A percentile compares a stretch with the other conserved stretches of the same genome.
phyloP scores from a whole-genome alignment of 2,888 invertebrate genomes.

The Timandra comae region DNA sequence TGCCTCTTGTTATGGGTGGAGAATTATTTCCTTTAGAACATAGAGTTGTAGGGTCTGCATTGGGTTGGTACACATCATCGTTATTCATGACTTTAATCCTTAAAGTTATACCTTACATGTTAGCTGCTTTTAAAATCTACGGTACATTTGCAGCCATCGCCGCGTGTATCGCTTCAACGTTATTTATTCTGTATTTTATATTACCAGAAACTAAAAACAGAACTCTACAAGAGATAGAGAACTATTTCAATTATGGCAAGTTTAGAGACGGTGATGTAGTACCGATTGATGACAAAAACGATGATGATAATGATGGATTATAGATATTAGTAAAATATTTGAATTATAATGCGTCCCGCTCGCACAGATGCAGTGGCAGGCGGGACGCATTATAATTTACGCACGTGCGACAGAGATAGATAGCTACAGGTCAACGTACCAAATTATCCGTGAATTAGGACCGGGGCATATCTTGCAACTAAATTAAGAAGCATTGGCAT shows the following conservation, averaged over 20 bases:
- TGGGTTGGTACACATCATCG: slow-evolving; percentile 34
- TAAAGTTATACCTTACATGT: slow-evolving; percentile 34
- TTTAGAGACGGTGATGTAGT: slow-evolving; percentile 1
- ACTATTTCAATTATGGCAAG: slow-evolving; percentile 1
- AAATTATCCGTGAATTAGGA: too few species aligned
- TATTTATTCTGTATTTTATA: slow-evolving; percentile 27
- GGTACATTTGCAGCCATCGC: slow-evolving; percentile 34
- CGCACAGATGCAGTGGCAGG: too few species aligned
- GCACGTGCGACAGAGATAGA: too few species aligned
- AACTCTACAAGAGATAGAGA: slow-evolving; percentile 9
- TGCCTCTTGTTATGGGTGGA: slow-evolving; percentile 47
- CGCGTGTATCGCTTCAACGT: slow-evolving; percentile 17
- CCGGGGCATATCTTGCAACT: too few species aligned
- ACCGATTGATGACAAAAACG: too few species aligned
- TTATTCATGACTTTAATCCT: slow-evolving; percentile 31
- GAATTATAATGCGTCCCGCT: too few species aligned
- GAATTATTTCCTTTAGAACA: slow-evolving; percentile 52
- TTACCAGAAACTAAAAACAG: slow-evolving; percentile 31
- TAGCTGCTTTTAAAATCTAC: slow-evolving; percentile 26
- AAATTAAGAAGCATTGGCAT: too few species aligned
- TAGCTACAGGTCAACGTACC: too few species aligned
- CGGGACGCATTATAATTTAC: too few species aligned
- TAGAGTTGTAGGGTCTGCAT: slow-evolving; percentile 37
- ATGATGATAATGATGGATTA: too few species aligned
- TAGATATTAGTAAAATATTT: too few species aligned